Conservation (phyloP, 1,140 invertebrate species). For the Cepaea nemoralis region DNA sequence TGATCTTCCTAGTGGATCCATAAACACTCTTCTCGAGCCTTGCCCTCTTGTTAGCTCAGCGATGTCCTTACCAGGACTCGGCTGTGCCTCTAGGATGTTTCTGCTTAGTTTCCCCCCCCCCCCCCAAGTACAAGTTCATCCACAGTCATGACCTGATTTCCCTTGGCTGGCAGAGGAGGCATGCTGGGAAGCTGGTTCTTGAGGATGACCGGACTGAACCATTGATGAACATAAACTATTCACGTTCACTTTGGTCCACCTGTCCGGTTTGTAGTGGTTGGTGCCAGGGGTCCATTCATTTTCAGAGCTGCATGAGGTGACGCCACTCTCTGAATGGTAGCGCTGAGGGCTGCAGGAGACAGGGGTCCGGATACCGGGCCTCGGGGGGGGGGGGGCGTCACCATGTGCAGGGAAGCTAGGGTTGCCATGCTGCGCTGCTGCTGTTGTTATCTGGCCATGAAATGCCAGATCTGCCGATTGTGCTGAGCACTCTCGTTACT, state of each 20-base stretch:
- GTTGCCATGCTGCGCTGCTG: not conserved
- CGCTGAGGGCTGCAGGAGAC: conserved; percentile 31
- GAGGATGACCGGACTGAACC: conserved; percentile 88
- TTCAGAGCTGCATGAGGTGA: conserved; percentile 26
- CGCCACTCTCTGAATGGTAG: conserved; percentile 35
- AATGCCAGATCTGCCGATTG: conserved; percentile 7
- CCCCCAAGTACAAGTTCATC: conserved; percentile 73
- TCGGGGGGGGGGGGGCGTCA: conserved; percentile 9
- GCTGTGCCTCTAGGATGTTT: not conserved
- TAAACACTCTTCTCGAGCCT: too few relatives aligned
- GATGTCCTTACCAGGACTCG: too few relatives aligned
- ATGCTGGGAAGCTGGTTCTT: conserved; percentile 86
- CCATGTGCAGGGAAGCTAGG: not conserved
- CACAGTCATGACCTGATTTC: conserved; percentile 69
- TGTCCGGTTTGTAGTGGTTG: conserved; percentile 7
- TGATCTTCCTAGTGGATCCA: too few relatives aligned
- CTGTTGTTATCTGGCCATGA: conserved; percentile 23
- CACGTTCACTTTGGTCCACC: conserved; percentile 9
- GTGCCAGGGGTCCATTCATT: conserved; percentile 36
- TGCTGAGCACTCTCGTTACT: conserved; percentile 33
- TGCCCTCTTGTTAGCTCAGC: too few relatives aligned
- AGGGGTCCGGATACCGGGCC: conserved; percentile 19
- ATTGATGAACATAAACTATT: conserved; percentile 78
- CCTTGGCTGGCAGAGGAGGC: conserved; percentile 72
- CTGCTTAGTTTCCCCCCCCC: conserved; percentile 59